These are phyloP conservation scores for Nowickia ferox DNA, from an alignment of 2,888 invertebrate species.

Conservation along the genomic window DNA sequence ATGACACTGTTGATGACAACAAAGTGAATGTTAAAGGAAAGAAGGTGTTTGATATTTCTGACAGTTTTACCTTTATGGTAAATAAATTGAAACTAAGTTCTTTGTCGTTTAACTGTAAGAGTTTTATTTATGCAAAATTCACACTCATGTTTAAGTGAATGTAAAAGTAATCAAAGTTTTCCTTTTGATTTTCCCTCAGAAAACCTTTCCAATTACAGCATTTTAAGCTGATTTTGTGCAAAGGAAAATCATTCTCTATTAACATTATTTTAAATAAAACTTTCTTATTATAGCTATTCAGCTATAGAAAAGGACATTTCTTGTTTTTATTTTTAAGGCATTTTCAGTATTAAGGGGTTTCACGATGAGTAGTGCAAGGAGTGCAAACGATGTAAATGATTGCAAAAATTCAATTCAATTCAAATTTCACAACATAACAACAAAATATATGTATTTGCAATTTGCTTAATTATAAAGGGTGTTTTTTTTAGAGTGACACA, in stretches of 20 bases:
- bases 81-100: neutral
- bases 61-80: neutral
- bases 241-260: neutral
- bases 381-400: too few relatives aligned
- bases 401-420: too few relatives aligned
- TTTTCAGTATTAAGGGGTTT: neutral
- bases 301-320: neutral
- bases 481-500: too few relatives aligned
- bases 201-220: slow-evolving; percentile 57
- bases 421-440: too few relatives aligned
- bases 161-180: slow-evolving; percentile 46
- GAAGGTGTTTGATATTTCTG: slow-evolving; percentile 45
- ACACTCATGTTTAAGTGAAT: neutral
- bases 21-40: slow-evolving; percentile 35
- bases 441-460: too few relatives aligned
- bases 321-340: neutral
- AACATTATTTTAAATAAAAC: slow-evolving; percentile 2
- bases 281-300: slow-evolving; percentile 8
- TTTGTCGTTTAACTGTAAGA: neutral
- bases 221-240: slow-evolving; percentile 11
- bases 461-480: too few relatives aligned
- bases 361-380: too few relatives aligned
- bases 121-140: neutral
- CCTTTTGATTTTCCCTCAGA: slow-evolving; percentile 52
- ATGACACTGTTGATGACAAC: slow-evolving; percentile 4